Base-by-base conservation (phyloP, 1,140 invertebrate genomes). In the Pseudomyrmex sp. region DNA sequence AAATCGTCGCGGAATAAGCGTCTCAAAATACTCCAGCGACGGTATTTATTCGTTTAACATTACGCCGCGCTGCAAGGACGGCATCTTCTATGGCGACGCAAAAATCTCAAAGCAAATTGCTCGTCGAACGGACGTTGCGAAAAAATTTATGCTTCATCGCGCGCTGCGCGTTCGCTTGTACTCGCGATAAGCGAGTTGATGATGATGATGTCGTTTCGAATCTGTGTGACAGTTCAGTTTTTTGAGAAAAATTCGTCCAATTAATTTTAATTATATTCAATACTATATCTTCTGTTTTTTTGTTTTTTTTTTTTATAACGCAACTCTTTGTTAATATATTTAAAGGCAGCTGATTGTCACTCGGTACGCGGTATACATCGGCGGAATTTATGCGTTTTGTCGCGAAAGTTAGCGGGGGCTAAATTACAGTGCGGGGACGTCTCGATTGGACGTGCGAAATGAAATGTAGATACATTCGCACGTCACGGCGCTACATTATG, bases 391-490 rank as follows among this genome's bases (percentile, higher is more conserved):
- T 80, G 66, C 76, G 54, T 54, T 72, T 80, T 26, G 65, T 70
- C 66, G 76, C 76, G 46, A 80, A 80, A 80, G 76, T 80, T 80
- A 12, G 56, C 66, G 54, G 15, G 73, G 73, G 44, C 20, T 80
- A 72, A 80, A 80, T 80, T 80, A 80, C 54, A 59, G 76, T 48
- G 76, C 69, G 20, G 76, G 54, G 76, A 80, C 54, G 54, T 59
- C 76, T 58, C 76, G 65, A 80, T 80, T 80, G 66, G 66, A 80
- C 66, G 76, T 54, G 66, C 54, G 35, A 35, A 80, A 80, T 80
- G 76, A 80, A 80, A 80, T 80, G 76, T 80, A 80, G 76, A 80
- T 80, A 80, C 76, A 80, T 80, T 80, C 76, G 76, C 76, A 70
- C 76, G 66, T 72, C 76, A 72, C 66, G 66, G 26, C 56, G 76